Percentiles rank a stretch among this genome's conserved stretches.
phyloP scores from a whole-genome alignment of 2,888 invertebrate genomes.

The Coecobrya sp. region DNA sequence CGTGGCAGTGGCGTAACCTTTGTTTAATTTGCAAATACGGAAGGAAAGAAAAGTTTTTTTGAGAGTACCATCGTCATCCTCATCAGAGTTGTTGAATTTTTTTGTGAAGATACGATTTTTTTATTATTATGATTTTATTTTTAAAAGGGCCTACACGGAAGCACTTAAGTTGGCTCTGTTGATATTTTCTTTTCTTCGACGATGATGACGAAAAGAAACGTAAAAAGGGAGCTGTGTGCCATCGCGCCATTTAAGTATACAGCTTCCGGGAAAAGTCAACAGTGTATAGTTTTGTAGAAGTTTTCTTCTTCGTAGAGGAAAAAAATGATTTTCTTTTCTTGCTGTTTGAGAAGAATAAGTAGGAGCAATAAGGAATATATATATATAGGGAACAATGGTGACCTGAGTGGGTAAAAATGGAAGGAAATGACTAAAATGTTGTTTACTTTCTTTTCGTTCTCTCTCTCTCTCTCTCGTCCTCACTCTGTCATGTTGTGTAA shows the following conservation, averaged over 20 bases:
- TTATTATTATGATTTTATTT: background rate
- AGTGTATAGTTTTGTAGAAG: background rate
- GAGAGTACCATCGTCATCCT: background rate
- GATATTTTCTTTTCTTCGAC: slow-evolving; percentile 33
- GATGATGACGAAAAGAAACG: background rate
- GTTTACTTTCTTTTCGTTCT: slow-evolving; percentile 63
- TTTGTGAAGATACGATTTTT: background rate
- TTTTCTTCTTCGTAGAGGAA: background rate
- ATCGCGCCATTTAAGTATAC: slow-evolving; percentile 39
- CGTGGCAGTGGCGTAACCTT: slow-evolving; percentile 22
- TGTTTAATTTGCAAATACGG: slow-evolving; percentile 60
- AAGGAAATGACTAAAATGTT: slow-evolving; percentile 69
- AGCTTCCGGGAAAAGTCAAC: slow-evolving; percentile 6
- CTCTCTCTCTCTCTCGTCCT: background rate
- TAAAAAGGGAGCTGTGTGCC: slow-evolving; percentile 16
- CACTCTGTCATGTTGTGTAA: slow-evolving; percentile 6
- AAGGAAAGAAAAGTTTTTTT: background rate
- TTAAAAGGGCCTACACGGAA: slow-evolving; percentile 13
- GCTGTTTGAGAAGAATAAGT: background rate
- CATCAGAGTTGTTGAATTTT: background rate
- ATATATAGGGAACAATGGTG: background rate
- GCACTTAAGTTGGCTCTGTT: background rate
- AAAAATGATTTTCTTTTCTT: slow-evolving; percentile 18
- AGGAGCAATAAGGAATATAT: background rate
- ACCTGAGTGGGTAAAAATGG: slow-evolving; percentile 42